Evolutionary conservation across 2,888 invertebrate genomes (phyloP), one percentile per base, ranked within the genome.

Genomic region (Lathronympha strigana): DNA sequence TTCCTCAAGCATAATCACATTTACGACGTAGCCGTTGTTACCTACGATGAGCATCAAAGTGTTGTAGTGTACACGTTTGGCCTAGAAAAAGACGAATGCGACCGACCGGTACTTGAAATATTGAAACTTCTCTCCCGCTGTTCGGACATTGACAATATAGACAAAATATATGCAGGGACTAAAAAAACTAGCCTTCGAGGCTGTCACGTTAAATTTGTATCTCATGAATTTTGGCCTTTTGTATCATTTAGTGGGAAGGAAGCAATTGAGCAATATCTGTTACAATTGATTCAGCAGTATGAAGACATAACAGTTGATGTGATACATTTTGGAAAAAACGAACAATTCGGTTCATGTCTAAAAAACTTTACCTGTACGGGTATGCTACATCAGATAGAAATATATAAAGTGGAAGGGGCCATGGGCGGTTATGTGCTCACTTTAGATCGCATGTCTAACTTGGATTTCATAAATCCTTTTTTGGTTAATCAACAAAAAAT

Each of bases 371-470:
- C 70, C 0, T 63, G 63, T 17, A 67, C 61, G 0, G 68, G 68
- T 3, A 76, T 78, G 69, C 54, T 78, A 8, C 45, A 67, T 11
- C 71, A 71, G 64, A 70, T 81, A 6, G 49, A 23, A 4, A 55
- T 63, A 4, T 72, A 73, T 47, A 69, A 74, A 66, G 72, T 69
- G 4, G 80, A 81, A 66, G 83, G 80, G 2, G 76, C 72, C 9
- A 25, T 78, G 9, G 77, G 77, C 4, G 77, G 76, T 8, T 77
- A 73, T 55, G 67, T 68, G 21, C 19, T 76, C 1, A 61, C 49
- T 3, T 2, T 15, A 15, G 17, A 40, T n/a, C 6, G 47, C 8
- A 60, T 60, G 54, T 31, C 47, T 9, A 63, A 28, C 49, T 54
- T 72, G 25, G 67, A 63, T 15, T 69, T 64, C 45, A 47, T 69